Evolutionary conservation across 2,113 vertebrate genomes (phyloP).

Genomic region (Nothocercus nigrocapillus): DNA sequence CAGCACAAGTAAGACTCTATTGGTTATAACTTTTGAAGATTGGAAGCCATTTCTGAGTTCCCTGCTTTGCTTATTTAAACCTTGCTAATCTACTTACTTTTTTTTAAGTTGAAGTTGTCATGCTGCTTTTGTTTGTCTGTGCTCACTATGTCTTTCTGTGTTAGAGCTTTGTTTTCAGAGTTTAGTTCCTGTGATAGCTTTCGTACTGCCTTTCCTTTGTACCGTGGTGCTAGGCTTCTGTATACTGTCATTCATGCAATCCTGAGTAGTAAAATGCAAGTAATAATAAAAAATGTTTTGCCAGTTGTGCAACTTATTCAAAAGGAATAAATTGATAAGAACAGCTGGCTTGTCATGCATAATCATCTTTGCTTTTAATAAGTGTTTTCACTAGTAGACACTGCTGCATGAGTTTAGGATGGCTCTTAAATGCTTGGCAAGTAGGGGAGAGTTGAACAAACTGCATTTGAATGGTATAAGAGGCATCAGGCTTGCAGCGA

Average conservation of each 20-base stretch:
- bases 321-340: neutral
- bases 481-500: neutral
- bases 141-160: neutral
- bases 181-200: neutral
- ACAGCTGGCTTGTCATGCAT: neutral
- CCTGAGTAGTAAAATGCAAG: neutral
- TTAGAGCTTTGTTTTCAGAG: neutral
- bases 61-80: conserved; percentile 5
- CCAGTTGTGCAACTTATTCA: neutral
- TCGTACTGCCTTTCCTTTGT: neutral
- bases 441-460: neutral
- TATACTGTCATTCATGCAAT: neutral
- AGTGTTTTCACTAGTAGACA: neutral
- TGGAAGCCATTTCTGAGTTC: conserved; percentile 11
- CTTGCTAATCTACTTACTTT: conserved; percentile 10
- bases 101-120: neutral
- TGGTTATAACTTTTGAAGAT: conserved; percentile 36
- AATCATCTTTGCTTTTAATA: neutral
- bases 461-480: neutral
- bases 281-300: neutral
- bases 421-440: neutral
- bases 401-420: neutral
- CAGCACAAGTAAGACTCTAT: neutral
- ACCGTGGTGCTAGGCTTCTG: neutral
- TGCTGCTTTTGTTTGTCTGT: neutral